These are phyloP conservation scores for Parapsyche elsis DNA, from an alignment of 1,140 invertebrate species.

Conservation along the genomic window DNA sequence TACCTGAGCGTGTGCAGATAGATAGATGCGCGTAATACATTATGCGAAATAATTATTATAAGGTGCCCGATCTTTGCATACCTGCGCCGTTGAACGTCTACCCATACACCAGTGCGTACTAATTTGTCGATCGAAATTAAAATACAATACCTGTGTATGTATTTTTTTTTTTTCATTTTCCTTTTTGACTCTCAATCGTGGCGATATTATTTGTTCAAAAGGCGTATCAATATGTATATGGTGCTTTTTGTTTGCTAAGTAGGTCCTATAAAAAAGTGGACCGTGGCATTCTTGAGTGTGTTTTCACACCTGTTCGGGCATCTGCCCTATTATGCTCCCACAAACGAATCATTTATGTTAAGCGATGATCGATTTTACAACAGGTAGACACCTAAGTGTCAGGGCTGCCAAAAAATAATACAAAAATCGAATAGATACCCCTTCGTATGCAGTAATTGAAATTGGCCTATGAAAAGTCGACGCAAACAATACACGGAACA, in stretches of 20 bases:
- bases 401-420: neutral
- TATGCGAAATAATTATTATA: neutral
- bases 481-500: too few species aligned
- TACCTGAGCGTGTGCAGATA: neutral
- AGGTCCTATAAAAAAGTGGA: constrained; percentile 51
- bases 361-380: constrained; percentile 48
- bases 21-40: neutral
- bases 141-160: too few species aligned
- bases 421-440: too few species aligned
- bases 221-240: constrained; percentile 50
- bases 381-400: neutral
- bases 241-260: constrained; percentile 56
- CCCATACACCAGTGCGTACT: too few species aligned
- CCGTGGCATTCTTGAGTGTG: constrained; percentile 40
- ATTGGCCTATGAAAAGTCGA: too few species aligned
- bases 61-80: too few species aligned
- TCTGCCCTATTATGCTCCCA: constrained; percentile 45
- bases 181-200: neutral
- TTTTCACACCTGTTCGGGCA: constrained; percentile 54
- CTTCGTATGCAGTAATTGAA: too few species aligned
- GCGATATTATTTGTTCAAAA: constrained; percentile 47
- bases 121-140: too few species aligned
- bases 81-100: too few species aligned
- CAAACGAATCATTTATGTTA: constrained; percentile 50
- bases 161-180: constrained; percentile 27